Evolutionary conservation across 2,797 vertebrate genomes (phyloP).

Genomic region (Sebastes oblongus): DNA sequence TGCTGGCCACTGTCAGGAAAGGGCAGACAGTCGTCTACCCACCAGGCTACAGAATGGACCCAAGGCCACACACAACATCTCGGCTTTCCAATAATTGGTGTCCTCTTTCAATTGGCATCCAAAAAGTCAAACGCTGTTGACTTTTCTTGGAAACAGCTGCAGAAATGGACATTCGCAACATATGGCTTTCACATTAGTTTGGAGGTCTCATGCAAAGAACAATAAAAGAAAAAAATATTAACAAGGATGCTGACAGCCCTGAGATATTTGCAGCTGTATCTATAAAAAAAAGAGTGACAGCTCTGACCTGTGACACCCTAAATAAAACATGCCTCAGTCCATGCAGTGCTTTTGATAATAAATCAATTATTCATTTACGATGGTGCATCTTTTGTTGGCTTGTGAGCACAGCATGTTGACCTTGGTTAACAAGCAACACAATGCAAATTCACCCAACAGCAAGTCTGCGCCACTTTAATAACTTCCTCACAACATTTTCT

Average conservation of each 20-base stretch:
- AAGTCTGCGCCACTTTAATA: slow-evolving; percentile 13
- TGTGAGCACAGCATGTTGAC: slow-evolving; percentile 38
- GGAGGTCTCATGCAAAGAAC: slow-evolving; percentile 15
- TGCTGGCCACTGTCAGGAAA: slow-evolving; percentile 57
- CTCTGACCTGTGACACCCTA: slow-evolving; percentile 49
- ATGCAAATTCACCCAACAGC: slow-evolving; percentile 19
- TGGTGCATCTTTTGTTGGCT: slow-evolving; percentile 18
- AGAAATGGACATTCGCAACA: slow-evolving; percentile 57
- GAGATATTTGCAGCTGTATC: slow-evolving; percentile 46
- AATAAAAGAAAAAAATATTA: slow-evolving; percentile 27
- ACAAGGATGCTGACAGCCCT: slow-evolving; percentile 28
- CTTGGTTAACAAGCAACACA: slow-evolving; percentile 38
- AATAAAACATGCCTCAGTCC: slow-evolving; percentile 49
- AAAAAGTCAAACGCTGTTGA: slow-evolving; percentile 67
- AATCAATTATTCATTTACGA: slow-evolving; percentile 48
- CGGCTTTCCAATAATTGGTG: slow-evolving; percentile 74
- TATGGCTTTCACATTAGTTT: slow-evolving; percentile 30
- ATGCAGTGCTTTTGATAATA: slow-evolving; percentile 46
- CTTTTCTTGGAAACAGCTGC: slow-evolving; percentile 76
- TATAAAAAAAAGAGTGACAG: slow-evolving; percentile 51
- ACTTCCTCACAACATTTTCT: slow-evolving; percentile 24
- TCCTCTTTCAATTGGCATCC: slow-evolving; percentile 68
- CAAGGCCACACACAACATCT: slow-evolving; percentile 58
- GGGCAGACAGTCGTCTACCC: slow-evolving; percentile 59
- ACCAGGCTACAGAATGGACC: slow-evolving; percentile 45